These are phyloP conservation scores for Erynnis tages DNA, from an alignment of 2,888 invertebrate genomes.

Conservation along the genomic window DNA sequence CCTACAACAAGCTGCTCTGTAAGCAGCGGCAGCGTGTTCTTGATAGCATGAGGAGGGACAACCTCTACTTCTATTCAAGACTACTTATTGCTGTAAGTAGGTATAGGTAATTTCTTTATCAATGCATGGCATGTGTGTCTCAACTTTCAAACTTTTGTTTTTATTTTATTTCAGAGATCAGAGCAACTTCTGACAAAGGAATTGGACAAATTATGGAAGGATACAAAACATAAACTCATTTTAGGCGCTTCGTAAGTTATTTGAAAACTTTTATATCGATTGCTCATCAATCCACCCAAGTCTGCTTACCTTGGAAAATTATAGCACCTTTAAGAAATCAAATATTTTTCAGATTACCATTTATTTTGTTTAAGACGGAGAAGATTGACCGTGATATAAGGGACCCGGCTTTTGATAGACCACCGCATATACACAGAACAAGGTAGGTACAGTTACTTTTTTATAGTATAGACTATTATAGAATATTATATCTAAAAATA, in stretches of 20 bases:
- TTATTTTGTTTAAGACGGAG: slow-evolving; percentile 70
- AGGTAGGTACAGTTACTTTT: slow-evolving; percentile 44
- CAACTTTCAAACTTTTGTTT: background rate
- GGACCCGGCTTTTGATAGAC: slow-evolving; percentile 67
- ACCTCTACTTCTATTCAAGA: slow-evolving; percentile 61
- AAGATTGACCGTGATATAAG: slow-evolving; percentile 63
- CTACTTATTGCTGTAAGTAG: slow-evolving; percentile 60
- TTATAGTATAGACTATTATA: no score
- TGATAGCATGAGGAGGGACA: slow-evolving; percentile 49
- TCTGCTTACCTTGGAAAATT: no score
- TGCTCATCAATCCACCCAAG: no score
- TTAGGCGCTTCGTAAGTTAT: slow-evolving; percentile 70
- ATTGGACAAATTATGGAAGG: slow-evolving; percentile 59
- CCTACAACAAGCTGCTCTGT: slow-evolving; percentile 58
- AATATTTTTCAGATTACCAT: slow-evolving; percentile 60
- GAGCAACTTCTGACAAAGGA: slow-evolving; percentile 67
- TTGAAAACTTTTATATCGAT: no score
- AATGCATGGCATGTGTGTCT: no score
- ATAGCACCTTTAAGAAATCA: no score
- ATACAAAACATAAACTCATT: slow-evolving; percentile 70
- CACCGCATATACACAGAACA: slow-evolving; percentile 44
- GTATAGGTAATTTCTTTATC: background rate
- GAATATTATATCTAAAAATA: no score
- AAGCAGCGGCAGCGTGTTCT: slow-evolving; percentile 58
- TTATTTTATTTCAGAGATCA: slow-evolving; percentile 55